Percentiles rank a stretch among this genome's conserved stretches.
Evolutionary conservation across 1,140 invertebrate genomes (phyloP).

Genomic region (Tetraneura akinire): DNA sequence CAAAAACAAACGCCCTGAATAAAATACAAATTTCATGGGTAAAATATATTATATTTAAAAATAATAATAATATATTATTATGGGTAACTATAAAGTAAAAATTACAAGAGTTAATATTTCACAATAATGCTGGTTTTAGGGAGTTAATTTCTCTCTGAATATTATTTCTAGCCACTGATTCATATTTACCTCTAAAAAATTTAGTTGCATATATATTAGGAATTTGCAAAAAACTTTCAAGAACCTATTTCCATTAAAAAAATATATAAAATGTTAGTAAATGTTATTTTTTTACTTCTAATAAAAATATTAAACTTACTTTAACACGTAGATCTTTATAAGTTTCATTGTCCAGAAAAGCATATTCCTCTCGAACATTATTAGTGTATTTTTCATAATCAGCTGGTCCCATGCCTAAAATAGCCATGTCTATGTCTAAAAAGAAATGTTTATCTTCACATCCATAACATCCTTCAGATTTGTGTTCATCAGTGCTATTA

Average conservation of each 20-base stretch:
- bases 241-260: slow-evolving; percentile 60
- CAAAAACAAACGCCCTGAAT: slow-evolving; percentile 9
- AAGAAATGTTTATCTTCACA: slow-evolving; percentile 66
- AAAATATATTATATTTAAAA: slow-evolving; percentile 11
- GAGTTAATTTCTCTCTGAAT: slow-evolving; percentile 64
- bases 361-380: slow-evolving; percentile 64
- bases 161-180: slow-evolving; percentile 65
- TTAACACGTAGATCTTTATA: slow-evolving; percentile 65
- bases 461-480: slow-evolving; percentile 63
- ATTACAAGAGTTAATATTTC: background rate
- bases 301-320: slow-evolving; percentile 57
- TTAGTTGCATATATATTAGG: slow-evolving; percentile 70
- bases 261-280: slow-evolving; percentile 1
- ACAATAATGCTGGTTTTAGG: background rate
- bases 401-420: slow-evolving; percentile 61
- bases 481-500: slow-evolving; percentile 67
- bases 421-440: slow-evolving; percentile 66
- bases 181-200: slow-evolving; percentile 65
- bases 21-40: background rate
- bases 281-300: background rate
- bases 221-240: slow-evolving; percentile 67
- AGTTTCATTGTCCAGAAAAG: slow-evolving; percentile 63
- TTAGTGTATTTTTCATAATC: slow-evolving; percentile 63
- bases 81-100: background rate
- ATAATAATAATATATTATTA: background rate